A percentile compares a stretch with the other conserved stretches of the same genome.
Evolutionary conservation across 2,888 invertebrate species (phyloP).

Genomic region (Penaeus monodon): DNA sequence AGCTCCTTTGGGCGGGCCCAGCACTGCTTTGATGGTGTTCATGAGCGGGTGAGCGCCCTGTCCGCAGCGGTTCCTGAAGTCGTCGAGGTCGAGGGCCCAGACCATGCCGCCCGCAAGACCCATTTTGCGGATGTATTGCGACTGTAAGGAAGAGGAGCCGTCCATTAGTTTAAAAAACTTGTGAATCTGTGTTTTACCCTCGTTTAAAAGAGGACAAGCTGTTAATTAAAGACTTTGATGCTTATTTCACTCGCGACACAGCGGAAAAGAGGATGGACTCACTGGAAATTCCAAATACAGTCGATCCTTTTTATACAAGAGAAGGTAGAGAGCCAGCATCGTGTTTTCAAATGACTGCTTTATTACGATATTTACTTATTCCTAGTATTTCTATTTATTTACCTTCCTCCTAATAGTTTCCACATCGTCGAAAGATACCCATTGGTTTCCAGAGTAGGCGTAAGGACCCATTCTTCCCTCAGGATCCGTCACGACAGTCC

Average conservation of each 20-base stretch:
- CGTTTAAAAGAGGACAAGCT: too few relatives aligned
- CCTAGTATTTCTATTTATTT: neutral
- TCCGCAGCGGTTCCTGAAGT: slow-evolving; percentile 77
- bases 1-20: slow-evolving; percentile 71
- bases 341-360: neutral
- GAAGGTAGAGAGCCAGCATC: neutral
- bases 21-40: slow-evolving; percentile 83
- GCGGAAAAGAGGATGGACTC: too few relatives aligned
- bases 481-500: slow-evolving; percentile 68
- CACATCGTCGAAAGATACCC: slow-evolving; percentile 90
- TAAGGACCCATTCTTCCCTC: slow-evolving; percentile 75
- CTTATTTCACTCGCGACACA: too few relatives aligned
- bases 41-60: slow-evolving; percentile 87
- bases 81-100: slow-evolving; percentile 69
- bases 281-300: too few relatives aligned
- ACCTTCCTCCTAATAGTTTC: slow-evolving; percentile 77
- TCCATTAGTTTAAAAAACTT: too few relatives aligned
- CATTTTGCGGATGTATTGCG: slow-evolving; percentile 68
- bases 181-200: too few relatives aligned
- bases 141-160: slow-evolving; percentile 32
- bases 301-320: too few relatives aligned
- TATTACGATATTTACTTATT: neutral
- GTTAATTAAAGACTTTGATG: too few relatives aligned
- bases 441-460: slow-evolving; percentile 87
- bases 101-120: slow-evolving; percentile 69